Evolutionary conservation across 1,140 invertebrate species (phyloP), one percentile per base, ranked within the genome.

Genomic region (Lasioglossum albipes): DNA sequence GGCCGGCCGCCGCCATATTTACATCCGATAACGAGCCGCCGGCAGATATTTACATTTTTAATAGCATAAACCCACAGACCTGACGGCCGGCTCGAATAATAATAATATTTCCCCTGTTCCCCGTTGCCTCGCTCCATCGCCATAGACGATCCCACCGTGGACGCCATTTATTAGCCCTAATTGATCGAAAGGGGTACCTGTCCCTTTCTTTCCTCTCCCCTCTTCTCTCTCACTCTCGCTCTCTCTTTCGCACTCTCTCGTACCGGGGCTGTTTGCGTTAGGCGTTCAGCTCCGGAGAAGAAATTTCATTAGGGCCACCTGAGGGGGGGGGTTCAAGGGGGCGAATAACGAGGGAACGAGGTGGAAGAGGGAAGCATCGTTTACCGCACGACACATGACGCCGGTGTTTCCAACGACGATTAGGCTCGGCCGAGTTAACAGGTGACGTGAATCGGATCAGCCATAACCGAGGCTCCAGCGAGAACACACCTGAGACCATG

Each of bases 1-100:
- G 70, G 71, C 45, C 27, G 27, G 27, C 83, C 81, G 87, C 86
- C 82, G 86, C 85, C 89, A 91, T 92, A 93, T 93, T 92, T 93
- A 93, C 90, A 93, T 91, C 87, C 90, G 91, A 92, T 93, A 93
- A 93, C 92, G 92, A 93, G 91, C 90, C 91, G 90, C 91, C 90
- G 87, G 86, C 84, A 91, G 90, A 93, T 92, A 93, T 93, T 93
- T 93, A 93, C 92, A 93, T 93, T 92, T 93, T 93, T 93, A 93
- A 93, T 92, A 91, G 88, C 91, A 91, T 92, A 93, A 92, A 91
- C 91, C 91, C 84, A 92, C 91, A 90, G 84, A 89, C 88, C 87
- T 77, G 81, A 81, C 76, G 62, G 66, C 73, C 79, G 73, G 69
- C 66, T 82, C 86, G 70, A 71, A 84, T 87, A 87, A 87, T 75